Base-by-base conservation (phyloP, 2,888 invertebrate genomes). In the Miltochrista miniata region DNA sequence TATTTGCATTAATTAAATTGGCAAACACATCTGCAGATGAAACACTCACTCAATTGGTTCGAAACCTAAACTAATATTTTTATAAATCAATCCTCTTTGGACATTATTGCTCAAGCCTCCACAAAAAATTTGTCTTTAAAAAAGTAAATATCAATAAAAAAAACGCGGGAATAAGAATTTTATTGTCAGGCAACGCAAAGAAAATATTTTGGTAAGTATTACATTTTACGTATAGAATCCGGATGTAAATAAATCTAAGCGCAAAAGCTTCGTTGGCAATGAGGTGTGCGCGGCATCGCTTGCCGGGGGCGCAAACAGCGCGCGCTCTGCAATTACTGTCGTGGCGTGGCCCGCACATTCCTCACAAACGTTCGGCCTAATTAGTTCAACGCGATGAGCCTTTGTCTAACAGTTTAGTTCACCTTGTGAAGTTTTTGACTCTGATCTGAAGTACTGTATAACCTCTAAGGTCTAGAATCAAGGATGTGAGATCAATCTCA, bases 341-440 rank as follows among this genome's bases (percentile, higher is more conserved):
- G 18, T 24, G 18, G 18, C 31, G 71, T 71, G 73, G 80, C 87
- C 85, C 70, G 76, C 78, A 80, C 83, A 87, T 87, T 87, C 85
- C 83, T 74, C 70, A 71, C 73, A 72, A 24, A 69, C 76, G 82
- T 71, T 72, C 74, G 74, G 73, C 78, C 85, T 87, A 88, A 90
- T 89, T 88, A 86, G 78, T 74, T 73, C 78, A 79, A 72, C 76
- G 74, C 79, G 87, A 87, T 85, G 88, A 81, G 87, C 81, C 86
- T 90, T 90, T 88, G 89, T 90, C 86, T 87, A 87, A 85, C 84
- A 82, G 78, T 77, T 87, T 79, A 80, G 78, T 76, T 89, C 87
- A 87, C 88, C 88, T 88, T 88, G 88, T 76, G 67, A 60, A 66
- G 70, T 83, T 83, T 85, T 84, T 83, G 83, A 76, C 74, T 77